These are phyloP conservation scores for Australoheros scitulus DNA, from an alignment of 2,113 vertebrate genomes.

Conservation along the genomic window DNA sequence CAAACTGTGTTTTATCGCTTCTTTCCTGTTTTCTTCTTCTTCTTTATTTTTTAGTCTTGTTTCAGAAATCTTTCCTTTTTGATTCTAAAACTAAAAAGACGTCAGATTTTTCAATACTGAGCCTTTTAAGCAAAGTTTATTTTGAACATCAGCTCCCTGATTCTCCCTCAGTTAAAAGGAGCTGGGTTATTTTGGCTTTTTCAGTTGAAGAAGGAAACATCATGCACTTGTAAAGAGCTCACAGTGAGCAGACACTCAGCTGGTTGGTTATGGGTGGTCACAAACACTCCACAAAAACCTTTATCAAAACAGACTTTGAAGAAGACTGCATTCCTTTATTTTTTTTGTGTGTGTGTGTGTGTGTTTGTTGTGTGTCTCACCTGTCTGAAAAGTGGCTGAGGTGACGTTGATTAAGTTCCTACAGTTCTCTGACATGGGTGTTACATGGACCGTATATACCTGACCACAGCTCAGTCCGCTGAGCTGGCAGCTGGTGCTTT, in stretches of 20 bases:
- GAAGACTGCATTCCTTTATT: not conserved
- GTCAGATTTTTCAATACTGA: not conserved
- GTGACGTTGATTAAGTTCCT: slow-evolving; percentile 52
- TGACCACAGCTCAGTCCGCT: slow-evolving; percentile 61
- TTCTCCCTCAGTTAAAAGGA: not conserved
- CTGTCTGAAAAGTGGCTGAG: slow-evolving; percentile 46
- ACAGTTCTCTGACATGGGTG: slow-evolving; percentile 66
- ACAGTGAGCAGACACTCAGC: not conserved
- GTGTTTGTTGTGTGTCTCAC: slow-evolving; percentile 48
- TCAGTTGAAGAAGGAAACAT: not conserved
- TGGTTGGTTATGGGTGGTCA: not conserved
- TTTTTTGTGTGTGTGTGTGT: not conserved
- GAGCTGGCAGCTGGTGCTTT: slow-evolving; percentile 58
- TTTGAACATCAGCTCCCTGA: not conserved
- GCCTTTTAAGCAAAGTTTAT: not conserved
- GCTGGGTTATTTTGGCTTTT: not conserved
- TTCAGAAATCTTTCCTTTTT: not conserved
- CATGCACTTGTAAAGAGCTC: too few species aligned
- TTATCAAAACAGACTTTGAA: not conserved
- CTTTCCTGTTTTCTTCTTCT: not conserved
- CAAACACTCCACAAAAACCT: not conserved
- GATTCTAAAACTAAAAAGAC: not conserved
- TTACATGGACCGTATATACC: slow-evolving; percentile 63
- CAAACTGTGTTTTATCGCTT: not conserved
- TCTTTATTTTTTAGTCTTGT: not conserved